These are phyloP conservation scores for Meteorus sp. DNA, from an alignment of 1,140 invertebrate genomes.

Conservation along the genomic window DNA sequence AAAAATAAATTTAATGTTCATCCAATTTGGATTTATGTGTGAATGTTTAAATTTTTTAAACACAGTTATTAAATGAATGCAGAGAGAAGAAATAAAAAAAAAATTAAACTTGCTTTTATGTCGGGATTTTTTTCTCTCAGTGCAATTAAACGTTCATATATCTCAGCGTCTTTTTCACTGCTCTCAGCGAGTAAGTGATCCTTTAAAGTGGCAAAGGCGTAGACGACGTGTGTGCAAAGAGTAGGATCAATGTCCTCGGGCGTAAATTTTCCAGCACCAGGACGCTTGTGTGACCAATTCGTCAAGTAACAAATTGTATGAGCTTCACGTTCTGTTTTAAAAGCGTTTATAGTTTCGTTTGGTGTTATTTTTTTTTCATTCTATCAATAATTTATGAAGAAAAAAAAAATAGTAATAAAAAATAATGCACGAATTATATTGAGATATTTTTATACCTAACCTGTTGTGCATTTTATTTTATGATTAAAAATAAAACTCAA, in stretches of 20 bases:
- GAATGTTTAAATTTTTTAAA: no score
- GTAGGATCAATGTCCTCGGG: conserved; percentile 85
- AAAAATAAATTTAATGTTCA: conserved; percentile 16
- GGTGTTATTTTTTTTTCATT: conserved; percentile 3
- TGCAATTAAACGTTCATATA: conserved; percentile 80
- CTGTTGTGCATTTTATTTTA: no score
- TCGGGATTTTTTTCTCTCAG: conserved; percentile 88
- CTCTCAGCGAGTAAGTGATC: conserved; percentile 78
- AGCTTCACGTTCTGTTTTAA: conserved; percentile 70
- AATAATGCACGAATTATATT: background rate
- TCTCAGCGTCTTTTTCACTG: conserved; percentile 79
- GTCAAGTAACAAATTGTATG: conserved; percentile 93
- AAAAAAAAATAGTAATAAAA: conserved; percentile 3
- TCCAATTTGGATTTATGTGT: no score
- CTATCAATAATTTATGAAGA: background rate
- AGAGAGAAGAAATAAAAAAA: conserved; percentile 13
- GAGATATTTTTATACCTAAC: no score
- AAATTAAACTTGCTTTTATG: conserved; percentile 68
- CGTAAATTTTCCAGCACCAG: conserved; percentile 81
- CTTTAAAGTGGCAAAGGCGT: conserved; percentile 88
- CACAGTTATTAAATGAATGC: background rate
- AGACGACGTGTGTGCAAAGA: conserved; percentile 91
- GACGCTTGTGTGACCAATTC: conserved; percentile 90
- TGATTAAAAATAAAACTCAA: no score
- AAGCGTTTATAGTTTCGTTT: no score